Evolutionary conservation across 1,140 invertebrate species (phyloP), one percentile per base, ranked within the genome.

Genomic region (Bombus superbus): DNA sequence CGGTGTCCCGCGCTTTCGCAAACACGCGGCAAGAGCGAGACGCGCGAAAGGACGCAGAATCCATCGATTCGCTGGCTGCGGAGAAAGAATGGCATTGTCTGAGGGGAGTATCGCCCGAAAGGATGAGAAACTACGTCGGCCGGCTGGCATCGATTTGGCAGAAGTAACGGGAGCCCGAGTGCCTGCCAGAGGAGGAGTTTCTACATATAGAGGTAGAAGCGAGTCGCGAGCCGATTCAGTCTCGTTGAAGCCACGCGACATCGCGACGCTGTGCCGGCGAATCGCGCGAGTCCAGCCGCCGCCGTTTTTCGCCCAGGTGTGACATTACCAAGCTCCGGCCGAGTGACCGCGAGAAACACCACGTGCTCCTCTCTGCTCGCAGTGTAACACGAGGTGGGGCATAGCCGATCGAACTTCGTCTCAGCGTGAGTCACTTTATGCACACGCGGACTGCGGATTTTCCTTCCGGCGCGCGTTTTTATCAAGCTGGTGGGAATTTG

Each of bases 191-290:
- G 92, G 87, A 89, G 90, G 89, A 87, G 81, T 87, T 88, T 92
- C 91, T 92, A 92, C 91, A 93, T 93, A 93, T 93, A 93, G 91
- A 91, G 88, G 93, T 86, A 88, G 88, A 89, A 87, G 75, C 86
- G 82, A 79, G 79, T 85, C 79, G 87, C 81, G 84, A 91, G 83
- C 74, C 88, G 89, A 89, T 89, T 92, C 93, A 93, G 93, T 93
- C 90, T 90, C 73, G 83, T 89, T 68, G 74, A 78, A 89, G 88
- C 92, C 89, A 87, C 91, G 91, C 89, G 85, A 85, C 85, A 85
- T 78, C 69, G 44, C 53, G 69, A 68, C 40, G 38, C 13, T 15
- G 74, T 76, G 25, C 32, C 71, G 11, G 11, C 13, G 57, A 47
- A 79, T 72, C 83, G 68, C 68, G 68, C 15, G 13, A 64, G 57